Evolutionary conservation across 2,888 invertebrate genomes (phyloP).

Genomic region (Chrysolina americana): DNA sequence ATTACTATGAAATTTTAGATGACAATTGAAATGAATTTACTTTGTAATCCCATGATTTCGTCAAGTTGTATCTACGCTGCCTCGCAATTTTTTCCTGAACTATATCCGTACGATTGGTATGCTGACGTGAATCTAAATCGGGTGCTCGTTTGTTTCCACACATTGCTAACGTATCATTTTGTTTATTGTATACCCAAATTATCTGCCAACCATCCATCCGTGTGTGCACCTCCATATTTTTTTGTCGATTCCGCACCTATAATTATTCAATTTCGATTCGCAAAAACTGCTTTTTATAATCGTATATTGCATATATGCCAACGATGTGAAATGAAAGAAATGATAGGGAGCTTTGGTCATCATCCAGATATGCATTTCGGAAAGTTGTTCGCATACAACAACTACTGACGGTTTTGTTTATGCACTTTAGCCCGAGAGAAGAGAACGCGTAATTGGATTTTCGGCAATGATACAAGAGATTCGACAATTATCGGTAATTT

Average conservation of each 20-base stretch:
- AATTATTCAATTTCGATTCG: conserved; percentile 49
- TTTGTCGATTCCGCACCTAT: conserved; percentile 43
- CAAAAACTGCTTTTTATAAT: conserved; percentile 23
- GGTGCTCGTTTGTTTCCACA: conserved; percentile 53
- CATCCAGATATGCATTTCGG: conserved; percentile 7
- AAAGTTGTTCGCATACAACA: not conserved
- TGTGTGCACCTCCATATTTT: conserved; percentile 43
- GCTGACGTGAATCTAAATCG: conserved; percentile 31
- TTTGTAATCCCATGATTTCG: too few species aligned
- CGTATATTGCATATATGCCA: not conserved
- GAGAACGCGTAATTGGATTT: not conserved
- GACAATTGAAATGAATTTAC: too few species aligned
- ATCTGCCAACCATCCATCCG: conserved; percentile 54
- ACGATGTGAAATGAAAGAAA: conserved; percentile 23
- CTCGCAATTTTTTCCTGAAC: conserved; percentile 17
- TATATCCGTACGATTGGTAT: conserved; percentile 31
- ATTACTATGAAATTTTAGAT: too few species aligned
- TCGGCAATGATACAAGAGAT: not conserved
- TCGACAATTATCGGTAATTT: not conserved
- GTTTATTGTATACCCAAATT: conserved; percentile 56
- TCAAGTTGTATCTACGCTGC: not conserved
- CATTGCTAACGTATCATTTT: conserved; percentile 56
- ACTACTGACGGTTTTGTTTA: not conserved
- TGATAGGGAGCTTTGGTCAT: conserved; percentile 24
- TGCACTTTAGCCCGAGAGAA: not conserved